Conservation (phyloP, 1,140 invertebrate genomes). For the Atta cephalotes region DNA sequence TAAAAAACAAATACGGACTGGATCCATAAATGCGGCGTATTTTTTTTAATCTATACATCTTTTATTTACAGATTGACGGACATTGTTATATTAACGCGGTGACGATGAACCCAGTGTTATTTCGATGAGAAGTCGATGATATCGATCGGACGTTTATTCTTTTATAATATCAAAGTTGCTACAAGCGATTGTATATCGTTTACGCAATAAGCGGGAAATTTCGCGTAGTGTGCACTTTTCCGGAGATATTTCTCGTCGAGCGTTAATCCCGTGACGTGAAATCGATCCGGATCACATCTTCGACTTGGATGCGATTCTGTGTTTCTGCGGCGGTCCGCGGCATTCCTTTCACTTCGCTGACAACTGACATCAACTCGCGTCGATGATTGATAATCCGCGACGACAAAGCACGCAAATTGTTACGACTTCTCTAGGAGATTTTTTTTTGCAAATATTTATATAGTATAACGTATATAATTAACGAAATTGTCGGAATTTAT, state of each 20-base stretch:
- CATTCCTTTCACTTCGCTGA: slow-evolving; percentile 54
- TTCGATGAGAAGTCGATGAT: slow-evolving; percentile 13
- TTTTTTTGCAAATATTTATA: not conserved
- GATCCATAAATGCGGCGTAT: not conserved
- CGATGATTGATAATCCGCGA: slow-evolving; percentile 37
- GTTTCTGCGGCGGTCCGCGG: not conserved
- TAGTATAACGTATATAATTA: not conserved
- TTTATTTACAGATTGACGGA: not conserved
- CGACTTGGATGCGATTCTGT: slow-evolving; percentile 39
- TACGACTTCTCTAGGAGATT: not conserved
- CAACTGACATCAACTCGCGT: not conserved
- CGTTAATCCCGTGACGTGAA: slow-evolving; percentile 30
- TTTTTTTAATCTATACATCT: not conserved
- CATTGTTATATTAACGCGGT: not conserved
- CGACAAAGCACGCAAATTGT: not conserved
- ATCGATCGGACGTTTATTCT: slow-evolving; percentile 11
- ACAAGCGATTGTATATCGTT: not conserved
- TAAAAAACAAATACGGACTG: not conserved
- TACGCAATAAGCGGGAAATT: not conserved
- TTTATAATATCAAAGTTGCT: not conserved
- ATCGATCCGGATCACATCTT: slow-evolving; percentile 51
- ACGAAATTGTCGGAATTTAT: not conserved
- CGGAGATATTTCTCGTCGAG: slow-evolving; percentile 1
- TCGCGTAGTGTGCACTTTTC: not conserved
- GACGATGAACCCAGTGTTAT: slow-evolving; percentile 14